Conservation (phyloP, 1,140 invertebrate species). For the Schlechtendalia chinensis region DNA sequence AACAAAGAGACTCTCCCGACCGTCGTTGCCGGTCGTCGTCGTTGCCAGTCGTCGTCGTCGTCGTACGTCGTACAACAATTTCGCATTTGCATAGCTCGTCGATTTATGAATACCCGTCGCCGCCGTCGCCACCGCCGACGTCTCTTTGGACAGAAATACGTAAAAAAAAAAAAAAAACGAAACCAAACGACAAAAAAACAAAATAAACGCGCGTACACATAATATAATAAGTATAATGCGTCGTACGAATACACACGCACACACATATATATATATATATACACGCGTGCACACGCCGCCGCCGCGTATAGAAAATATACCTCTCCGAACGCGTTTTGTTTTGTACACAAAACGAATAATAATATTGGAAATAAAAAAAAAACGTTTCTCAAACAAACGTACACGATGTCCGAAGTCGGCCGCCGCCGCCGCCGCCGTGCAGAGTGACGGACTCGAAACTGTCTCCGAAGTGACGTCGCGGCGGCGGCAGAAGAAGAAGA, state of each 20-base stretch:
- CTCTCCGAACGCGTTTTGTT: not conserved
- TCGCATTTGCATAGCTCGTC: constrained; percentile 44
- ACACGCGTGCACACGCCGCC: not conserved
- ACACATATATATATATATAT: not conserved
- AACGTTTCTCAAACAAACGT: not conserved
- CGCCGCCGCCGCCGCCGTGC: no score
- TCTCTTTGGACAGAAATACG: constrained; percentile 35
- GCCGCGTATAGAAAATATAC: not conserved
- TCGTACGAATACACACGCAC: not conserved
- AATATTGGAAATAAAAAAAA: no score
- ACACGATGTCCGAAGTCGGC: not conserved
- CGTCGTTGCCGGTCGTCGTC: no score
- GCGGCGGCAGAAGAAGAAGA: not conserved
- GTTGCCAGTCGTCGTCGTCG: constrained; percentile 26
- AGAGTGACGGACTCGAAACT: constrained; percentile 39
- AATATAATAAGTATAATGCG: not conserved
- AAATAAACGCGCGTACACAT: not conserved
- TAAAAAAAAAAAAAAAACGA: constrained; percentile 19
- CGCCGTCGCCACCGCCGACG: constrained; percentile 10
- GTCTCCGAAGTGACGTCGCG: constrained; percentile 18
- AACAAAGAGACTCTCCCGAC: constrained; percentile 36
- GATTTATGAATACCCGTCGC: constrained; percentile 48
- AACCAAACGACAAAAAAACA: constrained; percentile 29
- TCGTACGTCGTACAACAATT: constrained; percentile 37
- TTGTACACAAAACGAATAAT: not conserved